phyloP scores from a whole-genome alignment of 2,113 vertebrate species.

The Barnardius zonarius region DNA sequence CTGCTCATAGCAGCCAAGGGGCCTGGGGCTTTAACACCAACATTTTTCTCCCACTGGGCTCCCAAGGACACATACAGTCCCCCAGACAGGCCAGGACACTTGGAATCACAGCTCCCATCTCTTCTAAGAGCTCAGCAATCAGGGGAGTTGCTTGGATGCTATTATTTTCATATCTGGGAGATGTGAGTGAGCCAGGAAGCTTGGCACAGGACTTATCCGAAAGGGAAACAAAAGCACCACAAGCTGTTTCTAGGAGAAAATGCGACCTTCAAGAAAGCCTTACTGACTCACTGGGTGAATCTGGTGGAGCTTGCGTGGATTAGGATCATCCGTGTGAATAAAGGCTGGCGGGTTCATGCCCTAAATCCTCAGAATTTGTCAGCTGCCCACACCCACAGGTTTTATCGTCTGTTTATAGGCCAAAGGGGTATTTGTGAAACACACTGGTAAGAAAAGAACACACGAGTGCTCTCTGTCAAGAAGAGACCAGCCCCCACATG shows the following conservation, averaged over 20 bases:
- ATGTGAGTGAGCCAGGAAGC: background rate
- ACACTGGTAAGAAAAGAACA: background rate
- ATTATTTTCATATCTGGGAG: background rate
- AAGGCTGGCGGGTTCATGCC: background rate
- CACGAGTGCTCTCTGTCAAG: background rate
- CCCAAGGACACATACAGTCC: background rate
- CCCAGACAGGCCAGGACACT: background rate
- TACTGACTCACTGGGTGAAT: background rate
- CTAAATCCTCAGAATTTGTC: slow-evolving; percentile 30
- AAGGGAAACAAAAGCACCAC: background rate
- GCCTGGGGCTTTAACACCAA: background rate
- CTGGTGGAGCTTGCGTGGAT: background rate
- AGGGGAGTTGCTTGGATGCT: background rate
- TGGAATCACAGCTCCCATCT: background rate
- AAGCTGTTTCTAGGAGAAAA: background rate
- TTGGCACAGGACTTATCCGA: background rate
- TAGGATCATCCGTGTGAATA: background rate
- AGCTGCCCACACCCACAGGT: background rate
- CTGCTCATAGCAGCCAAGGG: background rate
- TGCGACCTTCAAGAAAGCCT: background rate
- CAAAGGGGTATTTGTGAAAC: background rate
- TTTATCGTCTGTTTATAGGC: background rate
- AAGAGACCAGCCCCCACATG: background rate
- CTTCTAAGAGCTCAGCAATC: background rate
- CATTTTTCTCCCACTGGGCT: background rate